Conservation (phyloP, 2,797 vertebrate species). For the Lepilemur septentrionalis region DNA sequence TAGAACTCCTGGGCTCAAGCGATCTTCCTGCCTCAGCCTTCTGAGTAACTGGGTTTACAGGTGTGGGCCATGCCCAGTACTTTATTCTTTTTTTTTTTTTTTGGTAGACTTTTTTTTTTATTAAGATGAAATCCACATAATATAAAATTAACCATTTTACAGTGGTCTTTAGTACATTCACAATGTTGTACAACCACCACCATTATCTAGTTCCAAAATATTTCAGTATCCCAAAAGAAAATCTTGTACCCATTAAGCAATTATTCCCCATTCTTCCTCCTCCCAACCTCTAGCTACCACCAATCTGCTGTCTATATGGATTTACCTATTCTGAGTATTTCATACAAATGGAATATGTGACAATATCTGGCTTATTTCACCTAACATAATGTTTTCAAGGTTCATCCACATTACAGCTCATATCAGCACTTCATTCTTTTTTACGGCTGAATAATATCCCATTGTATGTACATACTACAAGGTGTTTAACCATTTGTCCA, state of each 20-base stretch:
- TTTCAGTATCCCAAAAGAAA: background rate
- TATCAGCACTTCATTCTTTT: background rate
- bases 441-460: background rate
- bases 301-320: background rate
- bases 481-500: background rate
- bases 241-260: background rate
- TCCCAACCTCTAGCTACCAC: background rate
- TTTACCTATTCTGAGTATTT: background rate
- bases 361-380: background rate
- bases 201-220: background rate
- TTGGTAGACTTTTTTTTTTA: background rate
- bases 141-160: slow-evolving; percentile 1
- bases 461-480: background rate
- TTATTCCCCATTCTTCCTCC: background rate
- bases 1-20: background rate
- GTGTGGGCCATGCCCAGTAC: background rate
- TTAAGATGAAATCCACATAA: background rate
- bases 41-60: background rate
- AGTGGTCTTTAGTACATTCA: background rate
- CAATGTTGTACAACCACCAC: background rate
- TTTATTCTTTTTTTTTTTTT: background rate
- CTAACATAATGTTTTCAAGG: background rate
- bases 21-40: background rate
- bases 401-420: background rate
- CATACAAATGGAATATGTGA: background rate